Conservation (phyloP, 2,888 invertebrate species). For the Aelia acuminata region DNA sequence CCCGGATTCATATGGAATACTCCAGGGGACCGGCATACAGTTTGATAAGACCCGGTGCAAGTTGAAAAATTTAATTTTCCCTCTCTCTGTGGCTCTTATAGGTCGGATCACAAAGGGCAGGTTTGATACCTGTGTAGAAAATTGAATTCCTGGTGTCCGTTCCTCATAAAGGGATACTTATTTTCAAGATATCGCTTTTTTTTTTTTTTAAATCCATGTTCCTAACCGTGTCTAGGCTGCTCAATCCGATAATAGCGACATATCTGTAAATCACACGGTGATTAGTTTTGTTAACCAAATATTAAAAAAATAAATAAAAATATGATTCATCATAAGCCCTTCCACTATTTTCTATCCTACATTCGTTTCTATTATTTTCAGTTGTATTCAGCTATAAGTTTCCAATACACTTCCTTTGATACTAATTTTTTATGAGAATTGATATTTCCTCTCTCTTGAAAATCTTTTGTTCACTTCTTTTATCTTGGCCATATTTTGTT, state of each 20-base stretch:
- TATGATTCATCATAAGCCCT: not conserved
- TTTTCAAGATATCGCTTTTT: not conserved
- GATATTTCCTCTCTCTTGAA: not conserved
- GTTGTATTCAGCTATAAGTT: not conserved
- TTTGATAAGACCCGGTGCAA: not conserved
- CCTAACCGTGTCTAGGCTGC: no score
- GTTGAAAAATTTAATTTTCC: constrained; percentile 32
- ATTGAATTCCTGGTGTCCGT: constrained; percentile 3
- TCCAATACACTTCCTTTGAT: not conserved
- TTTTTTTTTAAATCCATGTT: no score
- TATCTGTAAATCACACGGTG: no score
- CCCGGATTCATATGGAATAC: not conserved
- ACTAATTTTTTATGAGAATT: not conserved
- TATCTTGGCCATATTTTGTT: not conserved
- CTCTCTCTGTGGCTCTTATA: not conserved
- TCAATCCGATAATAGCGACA: no score
- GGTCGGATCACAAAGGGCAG: not conserved
- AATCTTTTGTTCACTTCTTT: not conserved
- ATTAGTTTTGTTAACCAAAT: no score
- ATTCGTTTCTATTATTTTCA: not conserved
- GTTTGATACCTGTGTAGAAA: not conserved
- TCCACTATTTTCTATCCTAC: not conserved
- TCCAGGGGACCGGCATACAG: not conserved
- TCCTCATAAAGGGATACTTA: not conserved
- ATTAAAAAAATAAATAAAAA: no score